Base-by-base conservation (phyloP, 2,797 vertebrate species). In the Huso huso region DNA sequence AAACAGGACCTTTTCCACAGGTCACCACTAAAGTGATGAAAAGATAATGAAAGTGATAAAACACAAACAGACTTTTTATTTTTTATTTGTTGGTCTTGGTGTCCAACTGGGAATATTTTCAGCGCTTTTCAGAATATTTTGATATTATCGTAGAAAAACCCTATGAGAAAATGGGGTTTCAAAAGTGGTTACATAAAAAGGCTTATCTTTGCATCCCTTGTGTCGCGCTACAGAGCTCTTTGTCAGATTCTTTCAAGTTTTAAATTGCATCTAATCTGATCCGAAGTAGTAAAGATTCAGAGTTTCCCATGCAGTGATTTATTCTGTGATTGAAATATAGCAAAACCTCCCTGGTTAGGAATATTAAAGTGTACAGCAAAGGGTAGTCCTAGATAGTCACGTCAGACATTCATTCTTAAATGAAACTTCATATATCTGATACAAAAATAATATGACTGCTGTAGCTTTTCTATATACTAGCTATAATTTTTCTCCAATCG, bases 11-110 rank as follows among this genome's bases (percentile, higher is more conserved):
- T 65, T 48, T 23, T 15, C 65, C 57, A 61, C 62, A 65, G 70
- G 69, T 69, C 64, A 67, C 12, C 63, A 48, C 49, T 53, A 49
- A 63, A 18, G 13, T 67, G 68, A 69, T 66, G 66, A 63, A 61
- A 59, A 73, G 67, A 69, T 66, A 69, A 37, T 52, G 51, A 64
- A 66, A 48, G 52, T 62, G 66, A 10, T 74, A 62, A 64, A 73
- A 61, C 52, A 66, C 68, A 63, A 62, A 62, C 61, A 62, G 61
- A 8, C 8, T n/a, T 51, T 18, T 10, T n/a, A 37, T 37, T 37
- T 37, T 37, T 37, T 37, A 37, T 37, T 37, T n/a, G 13, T 60
- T 71, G 62, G 63, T 65, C 52, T 55, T 69, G 48, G 48, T 62
- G 57, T 68, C 67, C 63, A 65, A 53, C 61, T 71, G 51, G 67